Conservation (phyloP, 2,888 invertebrate genomes). For the Andrena praecox region DNA sequence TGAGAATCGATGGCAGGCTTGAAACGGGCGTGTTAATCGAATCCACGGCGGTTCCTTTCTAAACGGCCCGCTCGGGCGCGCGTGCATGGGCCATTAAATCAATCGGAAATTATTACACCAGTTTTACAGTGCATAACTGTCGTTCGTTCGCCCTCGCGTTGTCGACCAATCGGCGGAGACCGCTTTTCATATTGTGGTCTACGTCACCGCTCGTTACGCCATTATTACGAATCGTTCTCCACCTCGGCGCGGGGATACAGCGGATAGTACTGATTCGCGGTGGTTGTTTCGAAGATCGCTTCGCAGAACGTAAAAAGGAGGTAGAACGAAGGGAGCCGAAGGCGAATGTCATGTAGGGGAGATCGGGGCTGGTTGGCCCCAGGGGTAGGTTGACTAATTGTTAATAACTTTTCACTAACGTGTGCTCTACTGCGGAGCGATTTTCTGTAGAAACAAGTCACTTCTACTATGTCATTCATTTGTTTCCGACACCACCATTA, state of each 20-base stretch:
- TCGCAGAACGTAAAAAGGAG: too few relatives aligned
- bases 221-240: conserved; percentile 29
- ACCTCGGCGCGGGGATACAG: not conserved
- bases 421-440: too few relatives aligned
- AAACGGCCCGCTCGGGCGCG: not conserved
- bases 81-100: conserved; percentile 57
- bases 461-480: too few relatives aligned
- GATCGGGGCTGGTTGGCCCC: too few relatives aligned
- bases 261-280: not conserved
- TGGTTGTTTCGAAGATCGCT: not conserved
- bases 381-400: too few relatives aligned
- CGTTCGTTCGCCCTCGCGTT: conserved; percentile 43
- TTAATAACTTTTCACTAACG: too few relatives aligned
- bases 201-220: conserved; percentile 21
- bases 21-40: conserved; percentile 37
- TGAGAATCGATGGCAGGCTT: conserved; percentile 23
- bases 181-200: conserved; percentile 38
- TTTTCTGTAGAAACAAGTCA: too few relatives aligned
- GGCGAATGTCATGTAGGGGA: conserved; percentile 12
- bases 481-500: too few relatives aligned
- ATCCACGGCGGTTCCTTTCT: conserved; percentile 49
- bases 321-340: not conserved
- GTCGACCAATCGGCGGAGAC: conserved; percentile 23
- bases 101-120: conserved; percentile 59
- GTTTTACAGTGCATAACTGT: conserved; percentile 60